Base-by-base conservation (phyloP, 2,888 invertebrate species). In the Meliscaeva auricollis region DNA sequence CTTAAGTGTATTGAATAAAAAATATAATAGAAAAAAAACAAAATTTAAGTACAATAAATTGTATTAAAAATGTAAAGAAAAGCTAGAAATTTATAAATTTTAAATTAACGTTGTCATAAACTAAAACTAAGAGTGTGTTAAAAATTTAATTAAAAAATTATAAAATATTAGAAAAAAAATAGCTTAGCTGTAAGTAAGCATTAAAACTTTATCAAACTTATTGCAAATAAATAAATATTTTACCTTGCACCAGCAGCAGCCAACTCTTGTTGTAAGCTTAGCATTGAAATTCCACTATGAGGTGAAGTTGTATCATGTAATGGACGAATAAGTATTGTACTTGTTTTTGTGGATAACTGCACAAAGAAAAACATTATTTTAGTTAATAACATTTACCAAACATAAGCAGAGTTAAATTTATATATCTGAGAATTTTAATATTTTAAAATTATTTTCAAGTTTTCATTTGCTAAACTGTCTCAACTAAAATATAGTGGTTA, bases 301-400 rank as follows among this genome's bases (percentile, higher is more conserved):
- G 92, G 90, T 8, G 92, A 90, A 3, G 91, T 90, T 20, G 91
- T 90, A 87, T 92, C 92, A 87, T 89, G 90, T 82, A 92, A 83
- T 66, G 92, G 92, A 41, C 91, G 89, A 87, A 92, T 91, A 30
- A 91, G 88, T 80, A 92, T 91, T 69, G 92, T 91, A 88, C 91
- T 92, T 9, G 92, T 91, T 91, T 92, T 80, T 7, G 76, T 80
- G 2, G 85, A 87, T 46, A 84, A 38, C 84, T 79, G 38, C 0
- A 46, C 17, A 13, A 15, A 41, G 8, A 26, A 22, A 11, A 50
- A 5, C 1, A 1, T n/a, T 11, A 41, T 30, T 3, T 30, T 15
- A 41, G n/a, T 7, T 9, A 52, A 13, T n/a, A n/a, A 6, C n/a
- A 13, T 13, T 17, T 2, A 20, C 6, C 7, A 9, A 2, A 48